These are phyloP conservation scores for Mus minutoides DNA, from an alignment of 2,797 vertebrate species.

Conservation along the genomic window DNA sequence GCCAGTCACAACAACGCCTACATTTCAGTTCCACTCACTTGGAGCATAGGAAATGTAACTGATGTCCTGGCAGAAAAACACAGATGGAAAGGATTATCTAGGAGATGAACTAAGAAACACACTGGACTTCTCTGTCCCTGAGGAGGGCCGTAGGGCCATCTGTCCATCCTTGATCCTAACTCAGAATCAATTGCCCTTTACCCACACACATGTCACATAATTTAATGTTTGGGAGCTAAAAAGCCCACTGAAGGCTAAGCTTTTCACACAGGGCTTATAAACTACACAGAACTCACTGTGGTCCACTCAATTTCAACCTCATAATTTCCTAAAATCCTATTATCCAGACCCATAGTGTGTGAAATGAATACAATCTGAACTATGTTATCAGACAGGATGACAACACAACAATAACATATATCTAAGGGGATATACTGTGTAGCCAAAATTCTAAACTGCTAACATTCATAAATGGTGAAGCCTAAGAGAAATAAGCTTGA, in stretches of 20 bases:
- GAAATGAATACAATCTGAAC: not conserved
- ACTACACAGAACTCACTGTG: not conserved
- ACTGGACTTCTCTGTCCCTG: not conserved
- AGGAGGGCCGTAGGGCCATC: not conserved
- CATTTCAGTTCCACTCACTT: not conserved
- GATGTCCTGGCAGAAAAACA: not conserved
- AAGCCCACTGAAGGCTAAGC: not conserved
- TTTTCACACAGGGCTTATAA: not conserved
- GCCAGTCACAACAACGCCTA: not conserved
- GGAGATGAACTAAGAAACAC: not conserved
- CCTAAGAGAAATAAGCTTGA: constrained; percentile 32
- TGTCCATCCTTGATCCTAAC: not conserved
- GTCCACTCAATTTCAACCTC: not conserved
- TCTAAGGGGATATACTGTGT: not conserved
- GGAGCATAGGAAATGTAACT: not conserved
- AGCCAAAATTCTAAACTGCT: not conserved
- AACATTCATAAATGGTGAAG: not conserved
- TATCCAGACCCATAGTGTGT: not conserved
- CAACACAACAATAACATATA: not conserved
- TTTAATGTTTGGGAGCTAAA: not conserved
- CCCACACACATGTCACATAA: not conserved
- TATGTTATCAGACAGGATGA: not conserved
- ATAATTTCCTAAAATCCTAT: not conserved
- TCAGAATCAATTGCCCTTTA: not conserved
- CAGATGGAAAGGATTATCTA: not conserved